These are phyloP conservation scores for Eudasyphora cyanicolor DNA, from an alignment of 2,888 invertebrate genomes.

Conservation along the genomic window DNA sequence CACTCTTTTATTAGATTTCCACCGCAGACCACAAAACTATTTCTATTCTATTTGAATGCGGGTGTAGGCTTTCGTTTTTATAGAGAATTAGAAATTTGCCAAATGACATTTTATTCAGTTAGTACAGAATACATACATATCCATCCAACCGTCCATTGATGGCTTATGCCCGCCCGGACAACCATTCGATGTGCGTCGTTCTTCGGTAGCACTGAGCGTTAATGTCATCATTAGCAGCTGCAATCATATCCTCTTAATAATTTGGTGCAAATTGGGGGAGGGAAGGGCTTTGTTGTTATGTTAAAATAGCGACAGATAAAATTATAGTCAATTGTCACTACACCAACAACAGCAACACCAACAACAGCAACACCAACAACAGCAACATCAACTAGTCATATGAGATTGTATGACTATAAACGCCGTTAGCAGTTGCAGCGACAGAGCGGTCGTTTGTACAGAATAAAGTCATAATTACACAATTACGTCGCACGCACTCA, in stretches of 20 bases:
- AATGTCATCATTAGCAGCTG: conserved; percentile 31
- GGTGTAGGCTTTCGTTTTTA: not conserved
- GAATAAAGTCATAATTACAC: conserved; percentile 50
- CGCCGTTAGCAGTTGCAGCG: not conserved
- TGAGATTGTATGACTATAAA: not conserved
- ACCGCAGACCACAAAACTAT: not conserved
- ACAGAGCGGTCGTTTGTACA: not conserved
- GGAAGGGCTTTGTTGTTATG: conserved; percentile 45
- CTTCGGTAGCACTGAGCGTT: conserved; percentile 13
- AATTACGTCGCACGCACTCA: conserved; percentile 48
- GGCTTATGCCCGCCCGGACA: too few species aligned
- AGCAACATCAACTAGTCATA: not conserved
- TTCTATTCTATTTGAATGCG: not conserved
- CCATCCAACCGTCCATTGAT: not conserved
- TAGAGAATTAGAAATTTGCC: not conserved
- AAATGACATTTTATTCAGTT: not conserved
- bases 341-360: conserved; percentile 31
- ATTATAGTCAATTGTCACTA: conserved; percentile 59
- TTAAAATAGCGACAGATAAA: conserved; percentile 54
- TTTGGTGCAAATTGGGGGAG: conserved; percentile 49
- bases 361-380: conserved; percentile 34
- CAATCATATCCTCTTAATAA: conserved; percentile 36
- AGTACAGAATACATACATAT: not conserved
- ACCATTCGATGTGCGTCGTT: not conserved
- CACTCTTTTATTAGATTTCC: too few species aligned